Evolutionary conservation across 1,140 invertebrate genomes (phyloP).

Genomic region (Dreissena rostriformis): DNA sequence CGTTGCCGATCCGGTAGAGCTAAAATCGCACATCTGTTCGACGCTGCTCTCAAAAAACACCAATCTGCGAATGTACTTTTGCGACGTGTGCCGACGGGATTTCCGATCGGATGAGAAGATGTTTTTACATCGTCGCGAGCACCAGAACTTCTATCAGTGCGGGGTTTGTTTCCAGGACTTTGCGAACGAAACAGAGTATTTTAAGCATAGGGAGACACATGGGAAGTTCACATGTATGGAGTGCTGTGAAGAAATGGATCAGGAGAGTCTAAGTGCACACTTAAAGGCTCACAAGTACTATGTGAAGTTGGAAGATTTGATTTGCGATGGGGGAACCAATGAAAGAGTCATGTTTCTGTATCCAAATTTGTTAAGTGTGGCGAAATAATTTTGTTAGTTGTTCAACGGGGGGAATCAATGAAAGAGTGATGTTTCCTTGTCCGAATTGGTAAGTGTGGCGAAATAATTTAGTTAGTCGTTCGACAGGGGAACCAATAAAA

Average conservation of each 20-base stretch:
- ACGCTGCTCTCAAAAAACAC: conserved; percentile 5
- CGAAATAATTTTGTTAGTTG: conserved; percentile 25
- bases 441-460: conserved; percentile 35
- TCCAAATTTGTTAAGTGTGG: conserved; percentile 44
- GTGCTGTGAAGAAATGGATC: conserved; percentile 43
- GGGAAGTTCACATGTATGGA: conserved; percentile 31
- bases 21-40: conserved; percentile 33
- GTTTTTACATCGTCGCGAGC: conserved; percentile 42
- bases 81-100: conserved; percentile 47
- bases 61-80: conserved; percentile 43
- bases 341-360: conserved; percentile 43
- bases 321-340: conserved; percentile 39
- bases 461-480: conserved; percentile 19
- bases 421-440: conserved; percentile 40
- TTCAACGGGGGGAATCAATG: conserved; percentile 35
- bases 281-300: conserved; percentile 47
- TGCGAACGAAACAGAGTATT: conserved; percentile 26
- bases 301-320: conserved; percentile 39
- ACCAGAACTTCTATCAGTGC: conserved; percentile 53
- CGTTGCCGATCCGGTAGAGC: conserved; percentile 35
- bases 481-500: conserved; percentile 37
- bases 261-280: conserved; percentile 26
- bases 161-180: conserved; percentile 30
- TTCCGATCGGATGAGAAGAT: conserved; percentile 52
- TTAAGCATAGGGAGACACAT: conserved; percentile 42